These are phyloP conservation scores for Taurulus bubalis DNA, from an alignment of 2,113 vertebrate genomes.

Conservation along the genomic window DNA sequence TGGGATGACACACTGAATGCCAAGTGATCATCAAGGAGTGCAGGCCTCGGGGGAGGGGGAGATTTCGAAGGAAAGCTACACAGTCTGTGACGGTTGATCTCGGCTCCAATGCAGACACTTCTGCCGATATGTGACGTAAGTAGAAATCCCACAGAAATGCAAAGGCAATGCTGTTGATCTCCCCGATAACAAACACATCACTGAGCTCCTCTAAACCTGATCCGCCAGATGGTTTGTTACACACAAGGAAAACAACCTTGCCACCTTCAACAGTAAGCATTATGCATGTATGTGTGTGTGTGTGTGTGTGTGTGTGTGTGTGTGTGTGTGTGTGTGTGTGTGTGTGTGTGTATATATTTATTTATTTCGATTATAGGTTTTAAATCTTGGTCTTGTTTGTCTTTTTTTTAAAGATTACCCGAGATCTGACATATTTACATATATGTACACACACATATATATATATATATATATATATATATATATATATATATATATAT, in stretches of 20 bases:
- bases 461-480: no score
- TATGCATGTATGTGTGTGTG: neutral
- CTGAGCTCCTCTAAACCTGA: neutral
- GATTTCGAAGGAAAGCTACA: neutral
- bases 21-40: constrained; percentile 51
- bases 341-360: no score
- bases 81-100: neutral
- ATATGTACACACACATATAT: no score
- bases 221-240: neutral
- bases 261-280: no score
- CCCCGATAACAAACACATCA: neutral
- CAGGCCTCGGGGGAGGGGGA: constrained; percentile 6
- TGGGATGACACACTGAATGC: neutral
- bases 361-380: no score
- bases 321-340: no score
- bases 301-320: no score
- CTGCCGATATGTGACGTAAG: neutral
- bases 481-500: no score
- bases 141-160: neutral
- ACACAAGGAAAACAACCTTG: no score
- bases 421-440: no score
- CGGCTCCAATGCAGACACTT: neutral
- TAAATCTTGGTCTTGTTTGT: no score
- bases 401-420: no score
- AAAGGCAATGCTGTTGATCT: neutral